Conservation (phyloP, 2,113 vertebrate species). For the Tringa solitaria region DNA sequence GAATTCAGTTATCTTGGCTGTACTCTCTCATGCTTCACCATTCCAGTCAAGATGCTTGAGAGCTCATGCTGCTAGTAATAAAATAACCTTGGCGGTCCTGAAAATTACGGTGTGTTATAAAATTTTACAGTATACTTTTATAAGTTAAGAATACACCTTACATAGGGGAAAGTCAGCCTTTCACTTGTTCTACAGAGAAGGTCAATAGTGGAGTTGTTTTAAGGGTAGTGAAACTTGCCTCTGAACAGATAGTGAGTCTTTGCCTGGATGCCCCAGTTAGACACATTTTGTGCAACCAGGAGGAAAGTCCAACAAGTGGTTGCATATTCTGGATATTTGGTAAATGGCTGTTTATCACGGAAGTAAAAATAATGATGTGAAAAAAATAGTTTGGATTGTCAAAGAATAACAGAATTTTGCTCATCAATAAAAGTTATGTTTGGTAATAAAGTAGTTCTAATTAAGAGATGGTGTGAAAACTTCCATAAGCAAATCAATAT, state of each 20-base stretch:
- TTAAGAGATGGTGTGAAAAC: background rate
- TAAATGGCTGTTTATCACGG: background rate
- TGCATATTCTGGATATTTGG: background rate
- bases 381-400: background rate
- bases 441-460: background rate
- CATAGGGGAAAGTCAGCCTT: background rate
- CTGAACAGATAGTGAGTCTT: background rate
- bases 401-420: background rate
- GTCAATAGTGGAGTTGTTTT: background rate
- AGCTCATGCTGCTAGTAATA: background rate
- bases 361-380: background rate
- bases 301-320: background rate
- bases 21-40: background rate
- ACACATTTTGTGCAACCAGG: background rate
- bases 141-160: background rate
- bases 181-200: background rate
- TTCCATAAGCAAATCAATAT: background rate
- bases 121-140: background rate
- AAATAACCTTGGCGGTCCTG: background rate
- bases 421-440: background rate
- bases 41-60: background rate
- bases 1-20: background rate
- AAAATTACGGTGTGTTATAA: background rate
- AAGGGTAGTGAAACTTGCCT: background rate
- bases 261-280: background rate